These are phyloP conservation scores for Electrophaes corylata DNA, from an alignment of 2,888 invertebrate genomes.

Conservation along the genomic window DNA sequence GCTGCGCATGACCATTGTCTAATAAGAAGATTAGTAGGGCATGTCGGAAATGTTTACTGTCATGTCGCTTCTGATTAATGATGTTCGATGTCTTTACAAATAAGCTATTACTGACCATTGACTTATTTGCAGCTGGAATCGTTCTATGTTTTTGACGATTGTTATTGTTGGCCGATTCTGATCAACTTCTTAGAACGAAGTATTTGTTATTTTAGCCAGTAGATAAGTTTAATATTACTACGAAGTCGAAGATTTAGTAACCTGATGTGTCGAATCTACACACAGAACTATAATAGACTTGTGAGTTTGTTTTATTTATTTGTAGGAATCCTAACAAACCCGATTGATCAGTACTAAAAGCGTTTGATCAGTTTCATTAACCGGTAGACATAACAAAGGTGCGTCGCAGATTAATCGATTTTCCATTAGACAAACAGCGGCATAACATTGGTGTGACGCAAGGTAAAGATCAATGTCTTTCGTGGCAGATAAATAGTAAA, in stretches of 20 bases:
- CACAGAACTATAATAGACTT: slow-evolving; percentile 30
- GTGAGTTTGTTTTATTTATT: slow-evolving; percentile 29
- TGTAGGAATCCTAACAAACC: slow-evolving; percentile 10
- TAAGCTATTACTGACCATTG: neutral
- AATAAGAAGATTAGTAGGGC: slow-evolving; percentile 40
- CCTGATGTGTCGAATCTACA: slow-evolving; percentile 34
- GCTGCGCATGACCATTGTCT: slow-evolving; percentile 42
- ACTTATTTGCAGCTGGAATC: too few species aligned
- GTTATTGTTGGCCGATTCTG: too few species aligned
- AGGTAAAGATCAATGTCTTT: slow-evolving; percentile 17
- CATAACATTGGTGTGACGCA: slow-evolving; percentile 25
- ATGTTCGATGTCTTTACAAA: slow-evolving; percentile 11
- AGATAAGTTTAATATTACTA: slow-evolving; percentile 29
- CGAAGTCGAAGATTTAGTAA: slow-evolving; percentile 31
- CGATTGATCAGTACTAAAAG: slow-evolving; percentile 11
- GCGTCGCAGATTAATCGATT: slow-evolving; percentile 19
- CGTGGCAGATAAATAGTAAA: slow-evolving; percentile 24
- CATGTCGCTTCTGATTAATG: slow-evolving; percentile 14
- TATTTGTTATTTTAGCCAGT: slow-evolving; percentile 32
- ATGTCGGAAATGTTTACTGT: slow-evolving; percentile 31
- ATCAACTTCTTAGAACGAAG: slow-evolving; percentile 19
- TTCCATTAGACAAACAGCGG: slow-evolving; percentile 10
- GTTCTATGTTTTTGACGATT: too few species aligned
- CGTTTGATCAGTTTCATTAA: slow-evolving; percentile 18
- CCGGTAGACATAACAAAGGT: slow-evolving; percentile 29